Evolutionary conservation across 2,113 vertebrate species (phyloP), one percentile per base, ranked within the genome.

Genomic region (Apistogramma diplotaenia): DNA sequence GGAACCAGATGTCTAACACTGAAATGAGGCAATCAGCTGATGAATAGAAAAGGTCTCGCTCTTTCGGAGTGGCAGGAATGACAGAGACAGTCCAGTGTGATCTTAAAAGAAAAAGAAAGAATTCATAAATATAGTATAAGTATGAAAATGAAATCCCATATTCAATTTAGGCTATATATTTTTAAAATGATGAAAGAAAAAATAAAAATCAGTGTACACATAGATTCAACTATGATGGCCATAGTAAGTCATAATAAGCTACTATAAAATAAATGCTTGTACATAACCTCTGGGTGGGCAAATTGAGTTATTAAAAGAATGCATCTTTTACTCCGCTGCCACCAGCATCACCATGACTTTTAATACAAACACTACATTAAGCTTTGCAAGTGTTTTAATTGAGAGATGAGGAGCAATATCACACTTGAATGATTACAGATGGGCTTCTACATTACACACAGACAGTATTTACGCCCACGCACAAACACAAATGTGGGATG

Each of bases 381-480:
- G 76, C 53, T 80, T 73, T 25, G 65, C 77, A 84, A 88, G 71
- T 81, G 86, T 81, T 89, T 54, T 92, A 90, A 94, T 92, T 91
- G 89, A 93, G 89, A 90, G 79, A 93, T 92, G 91, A 93, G 76
- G 84, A 62, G 82, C 87, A 93, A 92, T 91, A 91, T 94, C 90
- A 89, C 90, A 92, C 89, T 85, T 84, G 89, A 86, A 79, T 86
- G 89, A 87, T 84, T 86, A 79, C 93, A 93, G 91, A 93, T 90
- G 89, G 88, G 87, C 83, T 74, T 78, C 85, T 78, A 87, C 85
- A 84, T 74, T 73, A 79, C 74, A 59, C 40, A 75, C 76, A n/a
- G n/a, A 53, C 62, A 61, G 81, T n/a, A 59, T 78, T 73, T 79
- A 81, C 81, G 78, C 82, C 62, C 81, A 83, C 70, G 40, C 83